A percentile compares a stretch with the other conserved stretches of the same genome.
Conservation (phyloP, 2,888 invertebrate genomes). For the Caenorhabditis panamensis region DNA sequence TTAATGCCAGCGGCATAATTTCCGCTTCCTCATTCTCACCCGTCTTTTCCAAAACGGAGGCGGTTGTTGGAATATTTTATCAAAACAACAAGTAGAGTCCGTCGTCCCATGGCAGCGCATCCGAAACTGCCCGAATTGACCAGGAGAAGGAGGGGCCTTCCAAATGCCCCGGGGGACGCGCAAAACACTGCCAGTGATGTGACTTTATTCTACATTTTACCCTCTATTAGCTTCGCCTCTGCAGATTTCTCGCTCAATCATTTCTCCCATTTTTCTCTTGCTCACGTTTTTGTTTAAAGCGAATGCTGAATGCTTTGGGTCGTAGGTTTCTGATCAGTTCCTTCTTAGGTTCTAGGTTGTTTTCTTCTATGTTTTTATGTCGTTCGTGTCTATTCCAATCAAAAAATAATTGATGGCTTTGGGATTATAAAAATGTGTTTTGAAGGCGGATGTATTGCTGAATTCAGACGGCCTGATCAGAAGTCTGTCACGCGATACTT, state of each 20-base stretch:
- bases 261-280: conserved; percentile 7
- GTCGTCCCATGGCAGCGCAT: background rate
- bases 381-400: background rate
- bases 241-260: conserved; percentile 31
- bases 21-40: conserved; percentile 29
- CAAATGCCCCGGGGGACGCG: conserved; percentile 54
- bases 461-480: background rate
- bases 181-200: conserved; percentile 56
- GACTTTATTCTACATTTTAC: conserved; percentile 56
- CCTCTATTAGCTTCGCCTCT: conserved; percentile 53
- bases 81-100: conserved; percentile 34
- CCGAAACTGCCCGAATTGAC: conserved; percentile 36
- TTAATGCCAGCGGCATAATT: conserved; percentile 26
- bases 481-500: conserved; percentile 7
- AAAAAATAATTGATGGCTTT: conserved; percentile 2
- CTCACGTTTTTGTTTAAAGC: background rate
- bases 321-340: background rate
- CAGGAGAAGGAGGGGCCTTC: conserved; percentile 20
- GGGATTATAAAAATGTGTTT: conserved; percentile 7
- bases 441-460: background rate
- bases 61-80: conserved; percentile 53
- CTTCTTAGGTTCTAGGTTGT: background rate
- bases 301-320: too few relatives aligned
- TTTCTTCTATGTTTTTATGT: background rate
- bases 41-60: conserved; percentile 9